These are phyloP conservation scores for Amphiura filiformis DNA, from an alignment of 35 echinoderm and acorn worm species.

Conservation along the genomic window DNA sequence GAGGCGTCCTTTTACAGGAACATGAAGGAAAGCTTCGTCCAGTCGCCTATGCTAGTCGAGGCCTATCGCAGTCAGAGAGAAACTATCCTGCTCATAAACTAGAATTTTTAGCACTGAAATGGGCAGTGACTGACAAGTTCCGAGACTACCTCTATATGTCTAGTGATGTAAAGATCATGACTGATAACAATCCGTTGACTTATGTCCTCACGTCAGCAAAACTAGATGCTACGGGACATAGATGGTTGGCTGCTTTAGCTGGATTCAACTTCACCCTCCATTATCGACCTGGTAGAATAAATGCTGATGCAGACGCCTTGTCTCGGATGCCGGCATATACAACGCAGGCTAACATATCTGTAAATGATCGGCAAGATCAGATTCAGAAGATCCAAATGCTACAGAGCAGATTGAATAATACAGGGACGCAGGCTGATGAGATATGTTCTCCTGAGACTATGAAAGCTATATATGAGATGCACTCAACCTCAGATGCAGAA, in stretches of 20 bases:
- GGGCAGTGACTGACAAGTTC: slow-evolving; percentile 68
- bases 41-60: slow-evolving; percentile 36
- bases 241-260: slow-evolving; percentile 15
- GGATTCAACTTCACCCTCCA: slow-evolving; percentile 29
- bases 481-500: background rate
- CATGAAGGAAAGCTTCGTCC: background rate
- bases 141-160: slow-evolving; percentile 42
- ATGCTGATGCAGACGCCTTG: slow-evolving; percentile 38
- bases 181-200: slow-evolving; percentile 31
- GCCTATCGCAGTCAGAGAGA: slow-evolving; percentile 4
- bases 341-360: too few species aligned
- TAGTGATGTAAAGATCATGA: slow-evolving; percentile 20
- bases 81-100: slow-evolving; percentile 74
- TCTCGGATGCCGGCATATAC: background rate
- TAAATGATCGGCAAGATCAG: background rate
- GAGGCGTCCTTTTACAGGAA: slow-evolving; percentile 28
- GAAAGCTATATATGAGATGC: too few species aligned
- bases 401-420: background rate
- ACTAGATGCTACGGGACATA: slow-evolving; percentile 37
- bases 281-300: slow-evolving; percentile 22
- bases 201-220: slow-evolving; percentile 29
- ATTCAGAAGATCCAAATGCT: background rate
- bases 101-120: slow-evolving; percentile 66
- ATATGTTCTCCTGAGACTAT: background rate
- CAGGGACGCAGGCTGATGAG: too few species aligned